These are phyloP conservation scores for Felis catus DNA, from an alignment of 2,113 vertebrate species.

Conservation along the genomic window DNA sequence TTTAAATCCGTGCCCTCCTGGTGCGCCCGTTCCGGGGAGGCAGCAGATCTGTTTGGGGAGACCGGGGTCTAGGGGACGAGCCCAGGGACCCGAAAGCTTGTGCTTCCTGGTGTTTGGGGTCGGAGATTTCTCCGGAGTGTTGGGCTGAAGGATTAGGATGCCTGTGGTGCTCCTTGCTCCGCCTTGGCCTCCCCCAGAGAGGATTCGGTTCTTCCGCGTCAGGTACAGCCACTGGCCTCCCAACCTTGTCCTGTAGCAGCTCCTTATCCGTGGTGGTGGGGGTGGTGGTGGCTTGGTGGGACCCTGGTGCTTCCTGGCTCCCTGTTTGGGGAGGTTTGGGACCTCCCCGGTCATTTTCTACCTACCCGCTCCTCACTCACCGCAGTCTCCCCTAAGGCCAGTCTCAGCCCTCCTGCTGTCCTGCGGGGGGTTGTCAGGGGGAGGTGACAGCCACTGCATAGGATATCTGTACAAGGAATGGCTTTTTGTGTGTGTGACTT, in stretches of 20 bases:
- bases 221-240: rapidly evolving
- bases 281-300: rapidly evolving
- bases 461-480: background rate
- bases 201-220: rapidly evolving
- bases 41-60: background rate
- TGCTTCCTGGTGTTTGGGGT: background rate
- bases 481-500: background rate
- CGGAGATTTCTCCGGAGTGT: background rate
- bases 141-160: background rate
- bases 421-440: background rate
- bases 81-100: background rate
- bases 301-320: background rate
- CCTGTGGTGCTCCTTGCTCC: background rate
- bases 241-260: rapidly evolving
- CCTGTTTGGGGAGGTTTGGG: background rate
- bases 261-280: background rate
- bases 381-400: background rate
- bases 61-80: background rate
- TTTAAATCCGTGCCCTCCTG: background rate
- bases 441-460: background rate
- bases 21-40: background rate
- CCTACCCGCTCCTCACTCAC: background rate
- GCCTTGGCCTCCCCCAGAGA: background rate
- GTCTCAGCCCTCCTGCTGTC: background rate
- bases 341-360: background rate